A percentile compares a stretch with the other conserved stretches of the same genome.
These are phyloP conservation scores for Protonibea diacanthus DNA, from an alignment of 2,797 vertebrate species.

Conservation along the genomic window DNA sequence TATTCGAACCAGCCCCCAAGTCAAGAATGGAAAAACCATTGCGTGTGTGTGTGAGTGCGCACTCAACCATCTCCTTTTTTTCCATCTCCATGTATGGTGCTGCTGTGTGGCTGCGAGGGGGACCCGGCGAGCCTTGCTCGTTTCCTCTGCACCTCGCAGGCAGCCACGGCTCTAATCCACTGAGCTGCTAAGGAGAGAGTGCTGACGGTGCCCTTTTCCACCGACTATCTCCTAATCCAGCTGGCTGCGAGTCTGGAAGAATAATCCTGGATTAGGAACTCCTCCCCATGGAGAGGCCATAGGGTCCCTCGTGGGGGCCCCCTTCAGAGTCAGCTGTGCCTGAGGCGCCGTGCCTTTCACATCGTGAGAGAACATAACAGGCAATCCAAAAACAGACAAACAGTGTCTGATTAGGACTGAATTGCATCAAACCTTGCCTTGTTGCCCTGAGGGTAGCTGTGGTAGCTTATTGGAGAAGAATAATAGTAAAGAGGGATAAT, in stretches of 20 bases:
- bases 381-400: conserved; percentile 73
- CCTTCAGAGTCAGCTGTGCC: conserved; percentile 73
- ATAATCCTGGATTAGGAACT: conserved; percentile 84
- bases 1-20: conserved; percentile 53
- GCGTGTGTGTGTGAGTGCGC: conserved; percentile 51
- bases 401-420: conserved; percentile 76
- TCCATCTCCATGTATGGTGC: conserved; percentile 82
- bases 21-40: conserved; percentile 70
- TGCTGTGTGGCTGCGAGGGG: conserved; percentile 66
- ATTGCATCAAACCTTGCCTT: conserved; percentile 67
- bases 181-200: conserved; percentile 78
- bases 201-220: conserved; percentile 82
- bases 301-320: conserved; percentile 68
- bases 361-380: conserved; percentile 54
- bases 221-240: conserved; percentile 80
- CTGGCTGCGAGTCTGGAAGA: conserved; percentile 76
- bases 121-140: conserved; percentile 30
- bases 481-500: conserved; percentile 77
- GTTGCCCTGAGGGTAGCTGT: conserved; percentile 76
- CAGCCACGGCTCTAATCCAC: conserved; percentile 77
- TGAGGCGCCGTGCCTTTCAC: conserved; percentile 73
- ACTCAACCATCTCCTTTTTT: conserved; percentile 62
- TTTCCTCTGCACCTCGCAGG: conserved; percentile 65
- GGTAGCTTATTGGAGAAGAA: conserved; percentile 72
- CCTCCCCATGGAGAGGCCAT: conserved; percentile 67